Conservation (phyloP, 2,888 invertebrate species). For the Megamerina dolium region DNA sequence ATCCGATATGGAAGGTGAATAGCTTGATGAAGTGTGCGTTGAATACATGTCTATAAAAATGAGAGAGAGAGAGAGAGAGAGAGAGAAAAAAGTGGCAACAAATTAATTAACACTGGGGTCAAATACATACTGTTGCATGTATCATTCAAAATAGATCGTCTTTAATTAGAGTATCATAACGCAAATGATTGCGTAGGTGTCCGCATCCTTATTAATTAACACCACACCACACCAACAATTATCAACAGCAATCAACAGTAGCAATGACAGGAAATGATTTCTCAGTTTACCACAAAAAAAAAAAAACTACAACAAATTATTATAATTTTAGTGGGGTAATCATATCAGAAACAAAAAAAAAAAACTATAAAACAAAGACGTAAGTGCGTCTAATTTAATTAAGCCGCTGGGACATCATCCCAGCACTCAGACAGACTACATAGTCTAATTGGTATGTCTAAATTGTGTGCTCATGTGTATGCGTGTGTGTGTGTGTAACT, state of each 20-base stretch:
- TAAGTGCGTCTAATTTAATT: slow-evolving; percentile 1
- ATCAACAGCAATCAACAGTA: slow-evolving; percentile 2
- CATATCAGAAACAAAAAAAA: no score
- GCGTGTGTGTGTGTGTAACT: no score
- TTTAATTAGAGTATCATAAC: neutral
- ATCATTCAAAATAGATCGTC: no score
- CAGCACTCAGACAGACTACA: no score
- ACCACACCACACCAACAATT: slow-evolving; percentile 1
- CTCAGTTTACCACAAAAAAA: neutral
- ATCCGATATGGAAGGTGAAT: slow-evolving; percentile 49
- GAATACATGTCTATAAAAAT: slow-evolving; percentile 47
- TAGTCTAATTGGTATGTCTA: no score
- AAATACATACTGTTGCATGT: neutral
- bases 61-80: slow-evolving; percentile 2
- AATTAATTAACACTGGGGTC: neutral
- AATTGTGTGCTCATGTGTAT: no score
- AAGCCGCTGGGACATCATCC: neutral
- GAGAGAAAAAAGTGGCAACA: neutral
- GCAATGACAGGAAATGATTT: slow-evolving; percentile 15
- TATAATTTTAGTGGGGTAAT: no score
- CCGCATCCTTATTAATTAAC: slow-evolving; percentile 18
- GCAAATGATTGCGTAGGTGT: slow-evolving; percentile 17
- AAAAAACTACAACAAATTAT: no score
- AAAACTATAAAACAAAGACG: no score
- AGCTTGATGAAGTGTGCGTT: slow-evolving; percentile 50